These are phyloP conservation scores for Dorcus parallelipipedus DNA, from an alignment of 2,888 invertebrate genomes.

Conservation along the genomic window DNA sequence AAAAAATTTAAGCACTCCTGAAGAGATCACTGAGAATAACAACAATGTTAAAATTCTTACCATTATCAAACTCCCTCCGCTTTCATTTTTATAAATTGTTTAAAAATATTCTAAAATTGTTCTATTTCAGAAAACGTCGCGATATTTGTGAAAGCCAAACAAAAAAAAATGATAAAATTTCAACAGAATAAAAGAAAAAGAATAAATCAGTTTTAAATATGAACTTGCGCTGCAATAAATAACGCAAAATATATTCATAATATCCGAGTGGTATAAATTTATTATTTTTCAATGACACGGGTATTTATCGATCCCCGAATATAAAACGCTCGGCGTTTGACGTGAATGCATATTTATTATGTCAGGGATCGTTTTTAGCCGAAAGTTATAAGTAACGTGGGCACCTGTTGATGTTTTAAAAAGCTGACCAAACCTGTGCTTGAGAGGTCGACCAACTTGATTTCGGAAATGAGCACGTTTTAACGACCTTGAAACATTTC, in stretches of 20 bases:
- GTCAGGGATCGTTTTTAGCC: slow-evolving; percentile 23
- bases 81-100: too few species aligned
- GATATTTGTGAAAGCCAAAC: too few species aligned
- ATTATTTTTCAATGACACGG: background rate
- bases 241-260: background rate
- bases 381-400: slow-evolving; percentile 24
- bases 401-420: slow-evolving; percentile 22
- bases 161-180: too few species aligned
- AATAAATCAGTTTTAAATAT: background rate
- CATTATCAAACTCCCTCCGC: too few species aligned
- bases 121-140: too few species aligned
- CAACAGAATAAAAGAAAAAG: too few species aligned
- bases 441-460: slow-evolving; percentile 16
- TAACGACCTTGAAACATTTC: slow-evolving; percentile 16
- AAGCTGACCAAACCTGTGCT: slow-evolving; percentile 2
- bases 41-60: too few species aligned
- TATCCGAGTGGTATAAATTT: background rate
- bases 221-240: background rate
- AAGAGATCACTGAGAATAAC: too few species aligned
- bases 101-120: too few species aligned
- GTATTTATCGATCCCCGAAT: slow-evolving; percentile 1
- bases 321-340: slow-evolving; percentile 31
- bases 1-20: too few species aligned
- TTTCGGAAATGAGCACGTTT: slow-evolving; percentile 17
- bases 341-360: slow-evolving; percentile 34